Evolutionary conservation across 2,797 vertebrate genomes (phyloP).

Genomic region (Threskiornis aethiopicus): DNA sequence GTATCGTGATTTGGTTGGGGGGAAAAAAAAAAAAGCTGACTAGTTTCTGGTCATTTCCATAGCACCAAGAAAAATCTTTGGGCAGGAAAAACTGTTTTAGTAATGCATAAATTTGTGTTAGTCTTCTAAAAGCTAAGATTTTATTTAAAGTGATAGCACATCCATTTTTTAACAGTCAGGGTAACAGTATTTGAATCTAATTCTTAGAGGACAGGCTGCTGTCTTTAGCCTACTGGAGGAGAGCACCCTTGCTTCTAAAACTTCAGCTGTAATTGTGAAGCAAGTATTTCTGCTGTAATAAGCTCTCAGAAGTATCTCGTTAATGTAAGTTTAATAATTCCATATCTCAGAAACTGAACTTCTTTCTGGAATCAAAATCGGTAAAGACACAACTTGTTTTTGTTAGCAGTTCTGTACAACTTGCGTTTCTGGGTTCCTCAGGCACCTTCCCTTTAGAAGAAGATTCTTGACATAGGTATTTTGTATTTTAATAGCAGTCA

Average conservation of each 20-base stretch:
- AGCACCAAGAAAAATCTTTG: neutral
- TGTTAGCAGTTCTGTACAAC: neutral
- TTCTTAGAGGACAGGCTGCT: neutral
- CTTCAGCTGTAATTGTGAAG: neutral
- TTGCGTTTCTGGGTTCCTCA: neutral
- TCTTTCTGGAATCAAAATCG: neutral
- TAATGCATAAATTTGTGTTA: neutral
- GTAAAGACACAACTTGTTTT: neutral
- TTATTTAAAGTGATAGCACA: neutral
- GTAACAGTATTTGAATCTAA: neutral
- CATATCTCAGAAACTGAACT: neutral
- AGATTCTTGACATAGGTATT: neutral
- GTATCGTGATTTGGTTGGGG: neutral
- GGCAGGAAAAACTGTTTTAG: neutral
- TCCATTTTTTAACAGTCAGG: neutral
- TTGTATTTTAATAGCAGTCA: neutral
- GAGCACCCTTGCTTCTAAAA: neutral
- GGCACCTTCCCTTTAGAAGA: neutral
- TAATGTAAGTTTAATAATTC: neutral
- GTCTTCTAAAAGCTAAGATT: neutral
- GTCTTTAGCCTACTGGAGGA: neutral
- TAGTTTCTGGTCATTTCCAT: neutral
- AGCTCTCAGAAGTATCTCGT: neutral
- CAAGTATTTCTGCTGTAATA: neutral
- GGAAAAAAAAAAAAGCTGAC: neutral